Evolutionary conservation across 1,140 invertebrate genomes (phyloP).

Genomic region (Ceratosolen fusciceps): DNA sequence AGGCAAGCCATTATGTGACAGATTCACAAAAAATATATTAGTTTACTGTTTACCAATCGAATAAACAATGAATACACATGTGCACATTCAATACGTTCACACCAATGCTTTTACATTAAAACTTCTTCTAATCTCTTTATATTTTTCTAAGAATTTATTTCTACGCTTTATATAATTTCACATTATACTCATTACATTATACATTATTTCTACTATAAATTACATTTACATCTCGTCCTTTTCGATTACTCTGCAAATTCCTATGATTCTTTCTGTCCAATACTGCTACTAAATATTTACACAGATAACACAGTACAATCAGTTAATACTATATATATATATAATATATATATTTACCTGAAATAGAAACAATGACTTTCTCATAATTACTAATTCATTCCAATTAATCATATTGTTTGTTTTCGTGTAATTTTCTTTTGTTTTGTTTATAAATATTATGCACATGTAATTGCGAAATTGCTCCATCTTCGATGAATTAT

Average conservation of each 20-base stretch:
- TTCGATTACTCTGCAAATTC: constrained; percentile 28
- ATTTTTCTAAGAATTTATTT: neutral
- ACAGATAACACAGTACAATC: constrained; percentile 36
- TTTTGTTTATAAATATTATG: too few relatives aligned
- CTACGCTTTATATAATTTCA: neutral
- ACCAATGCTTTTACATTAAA: constrained; percentile 17
- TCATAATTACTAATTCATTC: too few relatives aligned
- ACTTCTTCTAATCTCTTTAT: constrained; percentile 27
- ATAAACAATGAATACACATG: constrained; percentile 19
- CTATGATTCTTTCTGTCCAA: constrained; percentile 58
- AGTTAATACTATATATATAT: too few relatives aligned
- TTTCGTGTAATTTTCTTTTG: too few relatives aligned
- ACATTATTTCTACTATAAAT: too few relatives aligned
- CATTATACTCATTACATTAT: neutral
- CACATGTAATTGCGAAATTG: neutral
- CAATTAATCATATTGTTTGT: too few relatives aligned
- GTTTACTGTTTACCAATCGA: constrained; percentile 42
- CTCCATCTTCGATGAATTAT: neutral
- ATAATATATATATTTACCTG: constrained; percentile 48
- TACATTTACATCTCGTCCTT: constrained; percentile 7
- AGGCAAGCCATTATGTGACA: constrained; percentile 57
- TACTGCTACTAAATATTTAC: constrained; percentile 52
- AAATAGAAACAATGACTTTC: constrained; percentile 48
- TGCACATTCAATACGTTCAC: constrained; percentile 12
- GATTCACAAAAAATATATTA: constrained; percentile 56